Base-by-base conservation (phyloP, 2,888 invertebrate species). In the Mimas tiliae region DNA sequence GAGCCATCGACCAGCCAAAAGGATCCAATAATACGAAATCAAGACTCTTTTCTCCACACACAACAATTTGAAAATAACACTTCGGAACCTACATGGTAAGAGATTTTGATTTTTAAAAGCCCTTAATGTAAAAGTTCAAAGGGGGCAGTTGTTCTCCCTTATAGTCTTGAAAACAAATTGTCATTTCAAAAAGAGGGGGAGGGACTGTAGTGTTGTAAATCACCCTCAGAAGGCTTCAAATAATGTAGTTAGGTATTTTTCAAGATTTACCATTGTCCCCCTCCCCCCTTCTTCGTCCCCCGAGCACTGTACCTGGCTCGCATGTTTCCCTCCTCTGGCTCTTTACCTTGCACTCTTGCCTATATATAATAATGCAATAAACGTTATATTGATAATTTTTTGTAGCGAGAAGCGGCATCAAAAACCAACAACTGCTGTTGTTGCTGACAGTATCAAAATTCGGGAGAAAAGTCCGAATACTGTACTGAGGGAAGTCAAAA, bases 401-500 rank as follows among this genome's bases (percentile, higher is more conserved):
- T 63, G 7, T 42, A 58, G 65, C 12, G 58, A 58, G 6, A 55
- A 33, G 0, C 51, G 38, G 2, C 47, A 19, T 11, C 64, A 53
- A 62, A 34, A 50, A 33, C 50, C 62, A 16, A 52, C 42, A 14
- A 63, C 34, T 16, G 2, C 64, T 4, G 14, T 63, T 9, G 50
- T 21, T 6, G 51, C 63, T 6, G 69, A 74, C n/a, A 53, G 64
- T 4, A 67, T 68, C 7, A 72, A 69, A 42, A 48, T 68, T 1
- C 74, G 78, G 51, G 85, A 85, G 45, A 87, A 80, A 65, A 88
- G 84, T 65, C 84, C 88, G 0, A 84, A 83, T 62, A 75, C 85
- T 0, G 67, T 84, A 8, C 65, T 84, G 3, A 79, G 75, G 34
- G 86, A 88, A 66, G 81, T 85, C 0, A 90, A 88, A 66, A 74